phyloP scores from a whole-genome alignment of 2,888 invertebrate species.

The Dicyrtomina minuta region DNA sequence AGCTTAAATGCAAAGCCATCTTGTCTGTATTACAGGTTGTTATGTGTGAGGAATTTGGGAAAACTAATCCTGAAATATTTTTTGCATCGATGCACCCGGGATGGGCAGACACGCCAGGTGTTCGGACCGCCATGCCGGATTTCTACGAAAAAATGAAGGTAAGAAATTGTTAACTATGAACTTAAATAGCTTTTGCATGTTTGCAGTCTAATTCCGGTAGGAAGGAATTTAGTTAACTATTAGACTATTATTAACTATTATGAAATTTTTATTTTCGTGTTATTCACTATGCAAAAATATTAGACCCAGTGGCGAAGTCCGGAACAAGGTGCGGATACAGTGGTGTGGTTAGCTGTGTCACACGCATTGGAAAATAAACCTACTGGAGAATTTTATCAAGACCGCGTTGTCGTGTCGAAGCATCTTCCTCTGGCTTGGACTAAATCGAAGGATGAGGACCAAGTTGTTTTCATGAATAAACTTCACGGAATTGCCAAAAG shows the following conservation, averaged over 20 bases:
- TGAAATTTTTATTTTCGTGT: no score
- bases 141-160: slow-evolving; percentile 59
- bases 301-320: slow-evolving; percentile 56
- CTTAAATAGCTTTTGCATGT: no score
- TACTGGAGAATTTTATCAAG: slow-evolving; percentile 59
- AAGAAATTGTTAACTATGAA: no score
- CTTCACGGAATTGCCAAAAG: slow-evolving; percentile 54
- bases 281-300: no score
- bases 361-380: slow-evolving; percentile 54
- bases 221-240: no score
- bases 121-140: slow-evolving; percentile 56
- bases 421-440: slow-evolving; percentile 60
- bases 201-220: no score
- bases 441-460: slow-evolving; percentile 55
- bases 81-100: slow-evolving; percentile 60
- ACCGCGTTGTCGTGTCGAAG: slow-evolving; percentile 56
- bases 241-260: no score
- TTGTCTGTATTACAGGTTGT: slow-evolving; percentile 55
- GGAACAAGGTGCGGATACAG: slow-evolving; percentile 59
- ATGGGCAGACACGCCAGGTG: slow-evolving; percentile 60
- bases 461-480: slow-evolving; percentile 56
- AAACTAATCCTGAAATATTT: slow-evolving; percentile 56
- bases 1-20: no score
- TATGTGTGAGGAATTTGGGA: slow-evolving; percentile 58
- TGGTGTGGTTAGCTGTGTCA: slow-evolving; percentile 58